Base-by-base conservation (phyloP, 2,797 vertebrate genomes). In the Nothura maculosa region DNA sequence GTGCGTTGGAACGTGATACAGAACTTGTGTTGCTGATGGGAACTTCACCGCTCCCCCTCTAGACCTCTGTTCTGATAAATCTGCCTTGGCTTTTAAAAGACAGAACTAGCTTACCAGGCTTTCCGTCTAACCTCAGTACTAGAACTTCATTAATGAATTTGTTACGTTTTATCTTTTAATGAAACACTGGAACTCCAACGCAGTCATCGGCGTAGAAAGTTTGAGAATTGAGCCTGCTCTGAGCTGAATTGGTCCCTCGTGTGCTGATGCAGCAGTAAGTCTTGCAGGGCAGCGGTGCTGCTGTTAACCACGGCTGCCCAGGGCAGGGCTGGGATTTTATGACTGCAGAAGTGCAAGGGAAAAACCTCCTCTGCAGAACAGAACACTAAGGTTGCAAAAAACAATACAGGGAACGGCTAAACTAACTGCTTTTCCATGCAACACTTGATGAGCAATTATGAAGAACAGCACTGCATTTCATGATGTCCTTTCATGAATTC, bases 201-300 rank as follows among this genome's bases (percentile, higher is more conserved):
- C 25, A 87, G 73, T 58, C 62, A 47, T 89, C 73, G 83, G n/a
- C 81, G 15, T 75, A 38, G 52, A 70, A 75, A 50, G 54, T 90
- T 90, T 82, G 81, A 83, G 69, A 62, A 21, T 9, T 81, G 72
- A 72, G 40, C 80, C 81, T 74, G 54, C 68, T 32, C 78, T 70
- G 86, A 72, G 61, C 40, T 90, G 73, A 78, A 78, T 81, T 90
- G 48, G 85, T 93, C 62, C 69, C 78, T 77, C 79, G 20, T 89
- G 58, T 91, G 89, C 91, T 96, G 93, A 89, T 78, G 43, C 79
- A 87, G 96, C 94, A 94, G 62, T 69, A 82, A 89, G 69, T 85
- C 88, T 62, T 24, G 5, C 58, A 76, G 58, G 80, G 78, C 75
- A 87, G 4, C 88, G 78, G 81, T 32, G 61, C 72, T 90, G 64